Base-by-base conservation (phyloP, 1,140 invertebrate genomes). In the Catajapyx aquilonaris region DNA sequence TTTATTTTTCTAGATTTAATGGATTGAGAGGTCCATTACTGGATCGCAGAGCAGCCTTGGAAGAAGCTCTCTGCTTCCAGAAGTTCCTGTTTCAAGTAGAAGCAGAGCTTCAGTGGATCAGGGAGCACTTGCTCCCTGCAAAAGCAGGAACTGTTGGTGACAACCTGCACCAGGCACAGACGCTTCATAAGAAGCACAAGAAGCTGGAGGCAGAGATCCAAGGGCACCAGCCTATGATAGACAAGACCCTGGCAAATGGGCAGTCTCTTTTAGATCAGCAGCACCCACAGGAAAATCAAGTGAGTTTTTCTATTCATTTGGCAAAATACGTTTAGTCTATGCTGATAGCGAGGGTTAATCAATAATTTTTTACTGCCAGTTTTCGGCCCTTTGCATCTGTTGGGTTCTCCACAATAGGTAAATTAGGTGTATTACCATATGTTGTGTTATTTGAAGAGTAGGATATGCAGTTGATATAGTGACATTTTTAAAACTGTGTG, bases 61-160 rank as follows among this genome's bases (percentile, higher is more conserved):
- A 93, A 51, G 85, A 90, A 53, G 81, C 81, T 21, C 50, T 85
- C 4, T 69, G 78, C 41, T 81, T 81, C 50, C 87, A 95, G 53
- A 90, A 95, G 55, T 93, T 95, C 59, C 76, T 76, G 18, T 94
- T 94, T 52, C 86, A 95, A 54, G 64, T 93, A 22, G 83, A 93
- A 39, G 76, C 76, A 0, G 90, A 97, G 56, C 62, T 93, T 46
- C 85, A 91, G 52, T 98, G 91, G 91, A 88, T 96, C 37, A 74
- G 76, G 22, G 93, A 96, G 54, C 80, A 88, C 44, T 52, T 79
- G 37, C 76, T 79, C 3, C 66, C 78, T 3, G 86, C 81, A 2
- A 67, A 71, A 0, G 81, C 84, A 1, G 71, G 74, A 2, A 70
- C 65, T 4, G 52, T 78, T 3, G 79, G 80, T 1, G 68, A 76